Percentiles rank a stretch among this genome's conserved stretches.
phyloP scores from a whole-genome alignment of 2,888 invertebrate genomes.

The Tachystola acroxantha region DNA sequence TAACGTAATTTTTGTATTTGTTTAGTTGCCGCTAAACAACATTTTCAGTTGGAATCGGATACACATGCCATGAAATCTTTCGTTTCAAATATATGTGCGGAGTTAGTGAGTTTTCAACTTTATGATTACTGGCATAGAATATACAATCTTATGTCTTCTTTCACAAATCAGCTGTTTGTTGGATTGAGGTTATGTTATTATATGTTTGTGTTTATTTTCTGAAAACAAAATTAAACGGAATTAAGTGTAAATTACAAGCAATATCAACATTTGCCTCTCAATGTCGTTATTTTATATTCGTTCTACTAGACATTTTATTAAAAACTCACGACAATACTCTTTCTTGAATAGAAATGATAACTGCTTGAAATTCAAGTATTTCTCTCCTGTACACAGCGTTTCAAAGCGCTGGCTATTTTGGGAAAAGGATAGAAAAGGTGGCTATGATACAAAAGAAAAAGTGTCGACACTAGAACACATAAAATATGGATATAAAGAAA shows the following conservation, averaged over 20 bases:
- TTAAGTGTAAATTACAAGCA: neutral
- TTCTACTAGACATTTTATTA: slow-evolving; percentile 21
- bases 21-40: too few relatives aligned
- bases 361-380: slow-evolving; percentile 21
- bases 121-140: too few relatives aligned
- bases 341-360: slow-evolving; percentile 30
- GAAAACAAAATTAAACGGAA: neutral
- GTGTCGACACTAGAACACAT: slow-evolving; percentile 74
- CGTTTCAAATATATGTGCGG: too few relatives aligned
- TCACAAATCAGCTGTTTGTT: neutral
- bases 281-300: slow-evolving; percentile 31
- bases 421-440: slow-evolving; percentile 80
- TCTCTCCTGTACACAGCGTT: slow-evolving; percentile 22
- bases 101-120: too few relatives aligned
- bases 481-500: slow-evolving; percentile 80
- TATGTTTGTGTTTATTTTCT: too few relatives aligned
- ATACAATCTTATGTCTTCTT: too few relatives aligned
- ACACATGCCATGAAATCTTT: too few relatives aligned
- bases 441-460: slow-evolving; percentile 66
- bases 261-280: neutral
- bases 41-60: too few relatives aligned
- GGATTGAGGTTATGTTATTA: neutral
- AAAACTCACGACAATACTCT: slow-evolving; percentile 31
- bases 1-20: too few relatives aligned
- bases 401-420: slow-evolving; percentile 64